Evolutionary conservation across 2,888 invertebrate genomes (phyloP), one percentile per base, ranked within the genome.

Genomic region (Tenthredo amoena): DNA sequence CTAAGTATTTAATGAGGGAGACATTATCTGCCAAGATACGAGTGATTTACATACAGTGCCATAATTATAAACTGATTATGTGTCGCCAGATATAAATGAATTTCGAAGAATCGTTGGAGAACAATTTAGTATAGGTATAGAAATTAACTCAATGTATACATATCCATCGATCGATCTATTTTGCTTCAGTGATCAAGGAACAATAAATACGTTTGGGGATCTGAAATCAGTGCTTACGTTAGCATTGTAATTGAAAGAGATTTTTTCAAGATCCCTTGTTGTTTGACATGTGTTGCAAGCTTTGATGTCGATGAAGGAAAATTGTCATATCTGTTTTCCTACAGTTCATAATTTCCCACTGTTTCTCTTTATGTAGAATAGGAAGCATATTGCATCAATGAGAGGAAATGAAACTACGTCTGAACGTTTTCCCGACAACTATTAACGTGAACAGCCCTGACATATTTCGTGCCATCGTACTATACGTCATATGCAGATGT

Each of bases 1-100:
- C 84, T 55, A 85, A 81, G 72, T 40, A 37, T 50, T 31, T 68
- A 18, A 84, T 50, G 47, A 40, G n/a, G 10, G 65, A 86, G 43
- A 85, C 62, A 26, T 40, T 26, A 47, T 62, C 83, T 76, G 83
- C 62, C 26, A 86, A 86, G 83, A 81, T 55, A 81, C 5, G 71
- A 65, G 47, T 82, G 82, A 85, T 79, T 55, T 47, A 40, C 10
- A 55, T 34, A 1, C 55, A 43, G 43, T 55, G 34, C 34, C 43
- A 77, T 77, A 77, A 77, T 55, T 77, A 77, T 55, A 55, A 47
- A 31, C 31, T 77, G 18, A 18, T 31, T 34, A 10, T 18, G 18
- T 34, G 55, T 68, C 9, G 37, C 3, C 9, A 34, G n/a, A 77
- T 6, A 50, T 72, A 77, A 47, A 50, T 43, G 43, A 10, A 77